Conservation (phyloP, 1,140 invertebrate genomes). For the Megalopta genalis region DNA sequence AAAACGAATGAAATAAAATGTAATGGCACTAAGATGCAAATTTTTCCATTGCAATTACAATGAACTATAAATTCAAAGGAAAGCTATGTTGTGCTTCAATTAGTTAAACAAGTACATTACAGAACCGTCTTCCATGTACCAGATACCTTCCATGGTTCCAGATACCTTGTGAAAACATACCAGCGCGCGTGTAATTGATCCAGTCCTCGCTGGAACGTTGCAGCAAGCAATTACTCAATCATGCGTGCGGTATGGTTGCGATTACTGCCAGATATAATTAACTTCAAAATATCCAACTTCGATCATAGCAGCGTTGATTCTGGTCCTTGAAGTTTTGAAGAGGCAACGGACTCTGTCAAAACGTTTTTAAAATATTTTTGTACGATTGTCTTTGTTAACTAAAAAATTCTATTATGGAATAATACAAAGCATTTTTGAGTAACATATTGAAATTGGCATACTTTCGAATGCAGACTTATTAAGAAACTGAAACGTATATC, state of each 20-base stretch:
- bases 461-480: too few species aligned
- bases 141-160: too few species aligned
- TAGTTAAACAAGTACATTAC: background rate
- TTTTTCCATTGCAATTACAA: background rate
- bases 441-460: too few species aligned
- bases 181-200: constrained; percentile 19
- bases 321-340: background rate
- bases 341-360: background rate
- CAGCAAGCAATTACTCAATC: constrained; percentile 53
- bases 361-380: background rate
- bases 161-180: constrained; percentile 16
- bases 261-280: constrained; percentile 19
- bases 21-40: background rate
- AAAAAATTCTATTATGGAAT: too few species aligned
- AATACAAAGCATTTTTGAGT: too few species aligned
- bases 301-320: background rate
- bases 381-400: background rate
- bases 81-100: background rate
- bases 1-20: background rate
- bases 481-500: too few species aligned
- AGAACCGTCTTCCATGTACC: background rate
- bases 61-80: background rate
- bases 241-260: constrained; percentile 10
- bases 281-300: constrained; percentile 7
- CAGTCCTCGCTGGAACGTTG: constrained; percentile 1